Conservation (phyloP, 2,113 vertebrate genomes). For the Larimichthys crocea region DNA sequence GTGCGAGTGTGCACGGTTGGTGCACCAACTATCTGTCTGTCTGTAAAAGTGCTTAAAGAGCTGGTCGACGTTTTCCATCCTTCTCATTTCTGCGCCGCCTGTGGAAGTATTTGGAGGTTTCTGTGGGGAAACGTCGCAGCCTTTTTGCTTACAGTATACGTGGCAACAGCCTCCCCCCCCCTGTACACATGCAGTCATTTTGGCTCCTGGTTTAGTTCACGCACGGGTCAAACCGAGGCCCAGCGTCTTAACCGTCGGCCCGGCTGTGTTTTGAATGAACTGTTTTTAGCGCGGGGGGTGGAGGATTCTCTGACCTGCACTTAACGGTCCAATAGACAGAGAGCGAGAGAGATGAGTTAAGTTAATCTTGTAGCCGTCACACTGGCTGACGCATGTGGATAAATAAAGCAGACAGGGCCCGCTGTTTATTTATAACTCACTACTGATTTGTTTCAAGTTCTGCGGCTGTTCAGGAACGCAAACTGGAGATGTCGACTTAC, state of each 20-base stretch:
- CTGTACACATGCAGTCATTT: not conserved
- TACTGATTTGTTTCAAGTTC: constrained; percentile 38
- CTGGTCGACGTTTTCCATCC: constrained; percentile 13
- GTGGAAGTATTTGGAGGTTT: constrained; percentile 20
- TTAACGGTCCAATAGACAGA: not conserved
- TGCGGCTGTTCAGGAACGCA: constrained; percentile 10
- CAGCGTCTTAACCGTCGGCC: not conserved
- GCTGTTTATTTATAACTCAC: constrained; percentile 72
- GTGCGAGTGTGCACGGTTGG: constrained; percentile 7
- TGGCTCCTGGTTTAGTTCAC: constrained; percentile 7
- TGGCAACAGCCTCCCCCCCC: not conserved
- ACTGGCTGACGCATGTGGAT: constrained; percentile 66
- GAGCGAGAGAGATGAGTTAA: constrained; percentile 24
- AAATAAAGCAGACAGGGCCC: constrained; percentile 53
- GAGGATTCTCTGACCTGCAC: constrained; percentile 30
- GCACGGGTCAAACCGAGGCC: not conserved
- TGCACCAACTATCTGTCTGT: not conserved
- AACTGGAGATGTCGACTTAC: not conserved
- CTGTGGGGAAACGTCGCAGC: not conserved
- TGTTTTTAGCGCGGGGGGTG: constrained; percentile 14
- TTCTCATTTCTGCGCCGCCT: constrained; percentile 1
- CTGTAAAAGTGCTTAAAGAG: constrained; percentile 21
- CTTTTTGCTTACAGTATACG: not conserved
- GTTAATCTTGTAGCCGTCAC: constrained; percentile 44
- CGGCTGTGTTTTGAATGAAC: constrained; percentile 21